Percentiles rank a stretch among this genome's conserved stretches.
phyloP scores from a whole-genome alignment of 2,888 invertebrate genomes.

The Theristus sp. region DNA sequence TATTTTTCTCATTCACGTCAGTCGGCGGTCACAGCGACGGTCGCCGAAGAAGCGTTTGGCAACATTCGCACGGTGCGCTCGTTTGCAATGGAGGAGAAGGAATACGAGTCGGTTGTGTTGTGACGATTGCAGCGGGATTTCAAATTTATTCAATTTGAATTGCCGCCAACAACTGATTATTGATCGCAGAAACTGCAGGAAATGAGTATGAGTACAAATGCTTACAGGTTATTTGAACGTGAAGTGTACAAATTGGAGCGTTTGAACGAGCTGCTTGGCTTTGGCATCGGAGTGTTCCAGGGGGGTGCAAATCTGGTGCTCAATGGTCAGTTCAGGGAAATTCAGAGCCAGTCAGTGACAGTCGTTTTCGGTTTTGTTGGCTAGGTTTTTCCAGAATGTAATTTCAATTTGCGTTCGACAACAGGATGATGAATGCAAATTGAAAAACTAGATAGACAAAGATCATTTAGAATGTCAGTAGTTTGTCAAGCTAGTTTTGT shows the following conservation, averaged over 20 bases:
- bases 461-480: conserved; percentile 47
- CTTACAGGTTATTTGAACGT: conserved; percentile 34
- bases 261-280: conserved; percentile 57
- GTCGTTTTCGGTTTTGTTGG: too few relatives aligned
- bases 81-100: conserved; percentile 75
- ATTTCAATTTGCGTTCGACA: too few relatives aligned
- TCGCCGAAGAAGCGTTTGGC: conserved; percentile 77
- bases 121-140: background rate
- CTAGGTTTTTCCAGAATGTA: too few relatives aligned
- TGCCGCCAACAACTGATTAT: too few relatives aligned
- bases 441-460: conserved; percentile 30
- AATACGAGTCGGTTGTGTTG: conserved; percentile 45
- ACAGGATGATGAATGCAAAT: too few relatives aligned
- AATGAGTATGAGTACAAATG: too few relatives aligned
- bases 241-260: conserved; percentile 55
- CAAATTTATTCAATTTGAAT: background rate
- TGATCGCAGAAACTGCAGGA: too few relatives aligned
- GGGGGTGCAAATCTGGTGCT: conserved; percentile 36
- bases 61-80: conserved; percentile 83
- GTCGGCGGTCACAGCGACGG: conserved; percentile 56
- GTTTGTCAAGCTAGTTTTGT: too few relatives aligned
- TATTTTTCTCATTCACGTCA: too few relatives aligned
- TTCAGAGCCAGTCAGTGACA: too few relatives aligned
- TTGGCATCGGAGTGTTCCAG: conserved; percentile 75
- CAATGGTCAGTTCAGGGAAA: conserved; percentile 37